Conservation (phyloP, 2,113 vertebrate species). For the Meleagris gallopavo region DNA sequence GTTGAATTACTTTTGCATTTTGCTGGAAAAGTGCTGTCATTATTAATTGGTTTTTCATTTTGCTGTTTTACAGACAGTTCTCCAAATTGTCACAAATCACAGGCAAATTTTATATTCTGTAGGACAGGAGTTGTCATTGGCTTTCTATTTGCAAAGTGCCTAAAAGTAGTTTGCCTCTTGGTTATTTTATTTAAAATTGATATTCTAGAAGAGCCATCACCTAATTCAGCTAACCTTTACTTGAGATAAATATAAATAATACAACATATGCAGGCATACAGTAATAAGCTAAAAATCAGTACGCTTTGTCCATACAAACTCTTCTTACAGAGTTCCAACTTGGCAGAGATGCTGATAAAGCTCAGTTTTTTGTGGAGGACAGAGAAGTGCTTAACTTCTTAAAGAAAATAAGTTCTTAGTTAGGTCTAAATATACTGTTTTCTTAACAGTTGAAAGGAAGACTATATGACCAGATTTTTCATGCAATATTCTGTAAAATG, state of each 20-base stretch:
- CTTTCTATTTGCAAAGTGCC: slow-evolving; percentile 30
- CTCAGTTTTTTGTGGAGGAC: background rate
- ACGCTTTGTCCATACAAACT: background rate
- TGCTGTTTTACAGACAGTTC: slow-evolving; percentile 48
- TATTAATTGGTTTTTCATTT: slow-evolving; percentile 60
- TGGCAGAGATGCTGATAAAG: background rate
- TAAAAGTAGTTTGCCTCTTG: slow-evolving; percentile 36
- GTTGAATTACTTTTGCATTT: background rate
- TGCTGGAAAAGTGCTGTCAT: slow-evolving; percentile 49
- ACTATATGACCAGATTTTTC: background rate
- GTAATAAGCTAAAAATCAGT: slow-evolving; percentile 17
- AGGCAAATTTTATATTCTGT: slow-evolving; percentile 50
- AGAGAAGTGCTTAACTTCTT: background rate
- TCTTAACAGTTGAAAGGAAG: background rate
- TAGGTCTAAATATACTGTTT: background rate
- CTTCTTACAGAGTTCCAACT: background rate
- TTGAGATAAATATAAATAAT: slow-evolving; percentile 41
- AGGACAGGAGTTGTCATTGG: slow-evolving; percentile 47
- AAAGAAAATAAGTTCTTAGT: background rate
- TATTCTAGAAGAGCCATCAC: slow-evolving; percentile 10
- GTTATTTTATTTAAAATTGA: background rate
- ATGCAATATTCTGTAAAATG: background rate
- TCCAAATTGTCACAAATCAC: slow-evolving; percentile 65
- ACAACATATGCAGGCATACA: background rate
- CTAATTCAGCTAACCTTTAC: slow-evolving; percentile 10